These are phyloP conservation scores for Tyrannus savana DNA, from an alignment of 2,113 vertebrate species.

Conservation along the genomic window DNA sequence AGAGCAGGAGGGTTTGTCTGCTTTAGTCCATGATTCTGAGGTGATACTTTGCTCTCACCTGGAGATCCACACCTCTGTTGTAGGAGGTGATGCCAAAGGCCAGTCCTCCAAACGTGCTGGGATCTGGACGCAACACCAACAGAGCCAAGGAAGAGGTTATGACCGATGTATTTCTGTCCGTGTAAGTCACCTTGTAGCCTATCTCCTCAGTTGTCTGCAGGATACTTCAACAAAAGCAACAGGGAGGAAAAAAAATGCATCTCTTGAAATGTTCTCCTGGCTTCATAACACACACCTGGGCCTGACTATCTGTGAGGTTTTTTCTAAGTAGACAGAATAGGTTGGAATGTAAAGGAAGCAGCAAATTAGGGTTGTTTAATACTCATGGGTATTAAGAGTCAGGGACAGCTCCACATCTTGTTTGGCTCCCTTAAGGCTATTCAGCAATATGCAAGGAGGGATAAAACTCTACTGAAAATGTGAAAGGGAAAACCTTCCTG, in stretches of 20 bases:
- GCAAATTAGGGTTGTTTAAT: not conserved
- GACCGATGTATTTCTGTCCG: conserved; percentile 64
- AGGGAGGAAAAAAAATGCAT: not conserved
- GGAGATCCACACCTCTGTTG: conserved; percentile 49
- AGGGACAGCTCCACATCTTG: not conserved
- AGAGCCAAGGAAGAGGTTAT: conserved; percentile 74
- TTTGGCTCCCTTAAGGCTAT: not conserved
- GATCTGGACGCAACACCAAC: conserved; percentile 70
- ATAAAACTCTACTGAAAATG: not conserved
- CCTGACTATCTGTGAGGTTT: not conserved
- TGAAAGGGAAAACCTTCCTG: not conserved
- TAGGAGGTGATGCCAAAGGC: conserved; percentile 79
- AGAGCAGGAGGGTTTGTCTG: not conserved
- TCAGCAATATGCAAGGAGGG: not conserved
- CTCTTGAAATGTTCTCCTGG: not conserved
- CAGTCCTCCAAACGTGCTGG: conserved; percentile 76
- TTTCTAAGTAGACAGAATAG: not conserved
- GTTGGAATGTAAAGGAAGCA: not conserved
- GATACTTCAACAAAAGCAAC: conserved; percentile 72
- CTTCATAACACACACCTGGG: not conserved
- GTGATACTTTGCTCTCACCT: conserved; percentile 72
- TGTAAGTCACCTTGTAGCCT: conserved; percentile 80
- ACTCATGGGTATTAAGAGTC: not conserved
- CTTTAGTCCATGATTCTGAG: not conserved
- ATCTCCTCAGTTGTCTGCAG: conserved; percentile 78